Evolutionary conservation across 2,113 vertebrate genomes (phyloP).

Genomic region (Mirounga angustirostris): DNA sequence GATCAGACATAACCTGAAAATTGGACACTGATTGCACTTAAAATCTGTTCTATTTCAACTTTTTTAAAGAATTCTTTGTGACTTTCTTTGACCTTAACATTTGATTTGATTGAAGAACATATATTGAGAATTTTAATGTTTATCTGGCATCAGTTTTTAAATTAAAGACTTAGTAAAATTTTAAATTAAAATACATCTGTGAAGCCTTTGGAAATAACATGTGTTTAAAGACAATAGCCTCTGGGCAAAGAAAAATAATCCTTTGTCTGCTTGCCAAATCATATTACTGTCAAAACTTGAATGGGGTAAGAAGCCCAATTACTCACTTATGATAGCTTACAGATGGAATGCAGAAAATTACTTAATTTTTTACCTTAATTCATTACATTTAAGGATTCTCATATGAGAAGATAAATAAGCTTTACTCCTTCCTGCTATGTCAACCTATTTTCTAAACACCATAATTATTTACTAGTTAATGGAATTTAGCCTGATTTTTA

Average conservation of each 20-base stretch:
- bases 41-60: background rate
- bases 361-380: background rate
- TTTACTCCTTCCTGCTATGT: background rate
- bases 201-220: constrained; percentile 27
- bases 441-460: background rate
- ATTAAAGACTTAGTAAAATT: constrained; percentile 51
- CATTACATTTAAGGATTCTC: background rate
- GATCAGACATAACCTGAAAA: constrained; percentile 12
- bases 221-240: constrained; percentile 62
- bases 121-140: constrained; percentile 7
- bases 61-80: background rate
- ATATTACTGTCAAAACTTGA: constrained; percentile 59
- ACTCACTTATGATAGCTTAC: background rate
- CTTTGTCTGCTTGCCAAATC: constrained; percentile 29
- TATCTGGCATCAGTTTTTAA: constrained; percentile 10
- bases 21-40: background rate
- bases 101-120: constrained; percentile 4
- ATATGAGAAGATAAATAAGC: background rate
- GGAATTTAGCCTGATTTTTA: background rate
- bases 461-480: background rate
- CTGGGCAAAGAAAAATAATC: constrained; percentile 46
- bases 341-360: background rate
- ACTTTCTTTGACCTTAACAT: constrained; percentile 3
- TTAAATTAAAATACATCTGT: constrained; percentile 43
- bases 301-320: background rate